phyloP scores from a whole-genome alignment of 2,113 vertebrate genomes.

The Zosterops pallidus region DNA sequence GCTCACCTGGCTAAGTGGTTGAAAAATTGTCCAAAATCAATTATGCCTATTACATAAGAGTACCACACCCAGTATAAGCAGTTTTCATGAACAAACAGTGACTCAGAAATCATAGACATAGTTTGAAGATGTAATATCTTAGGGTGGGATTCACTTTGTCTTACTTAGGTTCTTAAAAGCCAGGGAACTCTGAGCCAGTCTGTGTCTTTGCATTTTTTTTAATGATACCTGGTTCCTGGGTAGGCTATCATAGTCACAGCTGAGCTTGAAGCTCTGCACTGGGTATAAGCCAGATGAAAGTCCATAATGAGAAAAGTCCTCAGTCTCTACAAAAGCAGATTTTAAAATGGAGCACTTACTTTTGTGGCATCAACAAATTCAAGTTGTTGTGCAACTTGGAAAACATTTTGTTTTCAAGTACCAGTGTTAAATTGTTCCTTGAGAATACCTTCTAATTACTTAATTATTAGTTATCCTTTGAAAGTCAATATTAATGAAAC shows the following conservation, averaged over 20 bases:
- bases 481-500: slow-evolving; percentile 13
- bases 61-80: slow-evolving; percentile 62
- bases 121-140: neutral
- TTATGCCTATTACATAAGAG: slow-evolving; percentile 37
- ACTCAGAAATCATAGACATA: slow-evolving; percentile 13
- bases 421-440: neutral
- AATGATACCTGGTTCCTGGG: neutral
- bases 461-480: slow-evolving; percentile 35
- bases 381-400: slow-evolving; percentile 2
- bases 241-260: neutral
- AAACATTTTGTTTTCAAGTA: neutral
- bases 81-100: slow-evolving; percentile 30
- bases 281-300: neutral
- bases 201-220: neutral
- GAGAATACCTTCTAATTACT: slow-evolving; percentile 22
- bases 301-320: neutral
- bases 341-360: neutral
- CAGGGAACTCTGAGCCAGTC: neutral
- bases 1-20: slow-evolving; percentile 10
- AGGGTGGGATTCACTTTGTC: neutral
- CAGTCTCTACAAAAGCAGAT: neutral
- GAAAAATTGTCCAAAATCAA: slow-evolving; percentile 55
- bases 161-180: neutral
- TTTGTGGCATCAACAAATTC: neutral
- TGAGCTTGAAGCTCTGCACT: neutral